Conservation (phyloP, 2,888 invertebrate species). For the Hololepta plana region DNA sequence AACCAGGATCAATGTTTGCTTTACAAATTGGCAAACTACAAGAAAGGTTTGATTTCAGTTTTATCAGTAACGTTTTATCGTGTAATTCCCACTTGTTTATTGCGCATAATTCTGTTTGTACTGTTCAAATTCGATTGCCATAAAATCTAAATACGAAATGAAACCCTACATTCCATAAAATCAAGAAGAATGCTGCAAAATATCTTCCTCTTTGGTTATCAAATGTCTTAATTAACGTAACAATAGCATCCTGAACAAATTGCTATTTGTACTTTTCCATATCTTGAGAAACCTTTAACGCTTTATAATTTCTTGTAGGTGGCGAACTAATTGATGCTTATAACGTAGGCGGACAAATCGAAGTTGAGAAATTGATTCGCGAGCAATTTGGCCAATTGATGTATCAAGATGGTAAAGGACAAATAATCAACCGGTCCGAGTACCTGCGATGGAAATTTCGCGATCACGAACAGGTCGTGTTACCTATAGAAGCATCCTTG, state of each 20-base stretch:
- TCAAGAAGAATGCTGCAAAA: too few species aligned
- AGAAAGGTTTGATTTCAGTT: slow-evolving; percentile 41
- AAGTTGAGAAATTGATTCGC: slow-evolving; percentile 68
- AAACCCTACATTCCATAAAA: neutral
- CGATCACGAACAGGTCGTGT: slow-evolving; percentile 65
- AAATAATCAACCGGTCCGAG: slow-evolving; percentile 72
- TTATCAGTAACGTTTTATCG: too few species aligned
- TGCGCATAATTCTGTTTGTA: slow-evolving; percentile 1
- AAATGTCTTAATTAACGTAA: too few species aligned
- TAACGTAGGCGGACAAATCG: slow-evolving; percentile 61
- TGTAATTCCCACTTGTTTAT: slow-evolving; percentile 3
- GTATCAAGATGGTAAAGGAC: slow-evolving; percentile 72
- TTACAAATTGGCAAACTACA: slow-evolving; percentile 78
- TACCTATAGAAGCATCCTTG: slow-evolving; percentile 73
- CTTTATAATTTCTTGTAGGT: slow-evolving; percentile 24
- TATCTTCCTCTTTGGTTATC: too few species aligned
- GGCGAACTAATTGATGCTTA: slow-evolving; percentile 81
- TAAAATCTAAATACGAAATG: too few species aligned
- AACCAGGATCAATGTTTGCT: slow-evolving; percentile 73
- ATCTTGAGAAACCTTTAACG: too few species aligned
- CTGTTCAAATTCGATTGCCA: too few species aligned
- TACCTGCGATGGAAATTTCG: slow-evolving; percentile 81
- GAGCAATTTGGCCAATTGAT: slow-evolving; percentile 77
- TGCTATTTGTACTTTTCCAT: too few species aligned
- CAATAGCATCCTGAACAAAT: too few species aligned